Base-by-base conservation (phyloP, 2,888 invertebrate species). In the Nomada ruficornis region DNA sequence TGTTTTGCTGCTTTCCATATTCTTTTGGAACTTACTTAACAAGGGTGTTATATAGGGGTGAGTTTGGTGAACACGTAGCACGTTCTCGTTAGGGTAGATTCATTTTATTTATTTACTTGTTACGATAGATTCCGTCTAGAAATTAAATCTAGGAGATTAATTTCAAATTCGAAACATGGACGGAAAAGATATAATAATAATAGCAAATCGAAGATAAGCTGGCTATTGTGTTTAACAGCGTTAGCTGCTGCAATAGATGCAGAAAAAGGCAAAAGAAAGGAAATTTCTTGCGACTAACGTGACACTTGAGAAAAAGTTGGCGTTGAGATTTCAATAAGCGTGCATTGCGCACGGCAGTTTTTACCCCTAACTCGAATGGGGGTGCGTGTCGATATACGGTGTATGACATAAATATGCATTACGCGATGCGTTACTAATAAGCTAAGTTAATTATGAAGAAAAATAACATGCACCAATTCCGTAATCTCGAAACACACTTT, bases 391-490 rank as follows among this genome's bases (percentile, higher is more conserved):
- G 84, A 83, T 84, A 62, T 20, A 50, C 60, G 72, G 52, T 83
- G 76, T 84, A 84, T 81, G 87, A 84, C 85, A 88, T 89, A 89
- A 88, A 88, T 89, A 89, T 89, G 89, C 86, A 89, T 88, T 68
- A 76, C 68, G 23, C 62, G 55, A 60, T 64, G 82, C 71, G 89
- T 89, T 80, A 89, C 89, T 89, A 89, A 89, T 88, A 82, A 83
- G 80, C 74, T 1, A 23, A 60, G 82, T 83, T 88, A 85, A 89
- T 87, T 87, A 87, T 68, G 79, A 85, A 85, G 47, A 79, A 83
- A 88, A 86, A 85, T 82, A 83, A 77, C 77, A 67, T 55, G 57
- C 77, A 54, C 54, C 54, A 64, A 52, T 62, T 80, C 78, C 68
- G 71, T 77, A 86, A 80, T 88, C 88, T 85, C 82, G 67, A 86